Evolutionary conservation across 2,113 vertebrate genomes (phyloP), one percentile per base, ranked within the genome.

Genomic region (Hyla sarda): DNA sequence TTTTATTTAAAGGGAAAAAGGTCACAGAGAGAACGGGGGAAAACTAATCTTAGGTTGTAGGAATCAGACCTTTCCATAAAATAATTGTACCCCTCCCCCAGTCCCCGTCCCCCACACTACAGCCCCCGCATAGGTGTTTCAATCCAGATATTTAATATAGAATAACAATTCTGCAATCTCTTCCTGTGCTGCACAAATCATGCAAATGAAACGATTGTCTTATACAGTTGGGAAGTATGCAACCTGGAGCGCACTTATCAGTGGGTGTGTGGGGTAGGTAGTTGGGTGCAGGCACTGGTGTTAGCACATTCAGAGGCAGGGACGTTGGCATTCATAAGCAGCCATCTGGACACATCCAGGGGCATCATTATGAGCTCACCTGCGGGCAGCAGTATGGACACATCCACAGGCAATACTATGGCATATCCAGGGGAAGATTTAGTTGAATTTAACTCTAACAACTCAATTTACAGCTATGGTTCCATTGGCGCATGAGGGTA

Each of bases 1-100:
- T 92, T 93, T 92, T 91, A 93, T 88, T 88, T 12, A 89, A 86
- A 86, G 84, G 84, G 76, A 81, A 86, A 90, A 95, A 94, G 93
- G 94, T 95, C 93, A 95, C 90, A 88, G 92, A 32, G 88, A 92
- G 92, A 94, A 92, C 89, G 75, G 87, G 87, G 92, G 12, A 94
- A 94, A 90, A 79, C 89, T 94, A 92, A 94, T 93, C 93, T 73
- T 81, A 48, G 87, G 84, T 83, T 75, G 69, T 79, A 86, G 77
- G 30, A 85, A 79, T 77, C 80, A 56, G 81, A 81, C 0, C 28
- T 79, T 47, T 87, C 47, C 0, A 79, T 79, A 83, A 88, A 41
- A 0, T 0, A 76, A 45, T 41, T 32, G 75, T 34, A 34, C 58
- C 86, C 76, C 60, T 88, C 65, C 65, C 84, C 69, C 62, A 88